A percentile compares a stretch with the other conserved stretches of the same genome.
phyloP scores from a whole-genome alignment of 2,113 vertebrate genomes.

The Vidua macroura region DNA sequence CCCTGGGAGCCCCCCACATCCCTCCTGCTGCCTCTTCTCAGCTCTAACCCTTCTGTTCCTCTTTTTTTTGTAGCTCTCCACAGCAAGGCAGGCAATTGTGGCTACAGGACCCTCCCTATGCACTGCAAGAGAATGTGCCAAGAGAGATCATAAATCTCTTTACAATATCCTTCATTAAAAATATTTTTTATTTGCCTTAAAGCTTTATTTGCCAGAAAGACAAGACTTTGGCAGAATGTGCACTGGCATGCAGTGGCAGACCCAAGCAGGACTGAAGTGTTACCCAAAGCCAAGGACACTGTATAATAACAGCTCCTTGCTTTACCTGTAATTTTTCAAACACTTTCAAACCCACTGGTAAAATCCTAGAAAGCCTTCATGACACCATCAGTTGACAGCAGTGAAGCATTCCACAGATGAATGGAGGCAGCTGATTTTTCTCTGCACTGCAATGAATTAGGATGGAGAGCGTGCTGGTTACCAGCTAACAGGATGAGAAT shows the following conservation, averaged over 20 bases:
- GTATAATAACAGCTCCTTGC: not conserved
- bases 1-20: not conserved
- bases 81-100: not conserved
- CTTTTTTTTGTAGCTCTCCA: not conserved
- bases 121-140: not conserved
- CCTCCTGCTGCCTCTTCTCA: not conserved
- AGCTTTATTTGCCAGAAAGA: not conserved
- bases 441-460: not conserved
- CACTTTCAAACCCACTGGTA: not conserved
- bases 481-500: not conserved
- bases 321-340: not conserved
- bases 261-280: not conserved
- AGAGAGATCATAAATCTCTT: not conserved
- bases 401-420: not conserved
- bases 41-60: conserved; percentile 9
- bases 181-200: not conserved
- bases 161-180: not conserved
- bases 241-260: not conserved
- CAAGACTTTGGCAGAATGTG: not conserved
- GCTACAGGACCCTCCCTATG: not conserved
- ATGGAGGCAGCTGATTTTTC: not conserved
- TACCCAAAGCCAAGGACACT: not conserved
- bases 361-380: not conserved
- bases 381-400: not conserved
- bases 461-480: rapidly evolving